These are phyloP conservation scores for Drosophila barbarae DNA, from an alignment of 2,888 invertebrate species.

Conservation along the genomic window DNA sequence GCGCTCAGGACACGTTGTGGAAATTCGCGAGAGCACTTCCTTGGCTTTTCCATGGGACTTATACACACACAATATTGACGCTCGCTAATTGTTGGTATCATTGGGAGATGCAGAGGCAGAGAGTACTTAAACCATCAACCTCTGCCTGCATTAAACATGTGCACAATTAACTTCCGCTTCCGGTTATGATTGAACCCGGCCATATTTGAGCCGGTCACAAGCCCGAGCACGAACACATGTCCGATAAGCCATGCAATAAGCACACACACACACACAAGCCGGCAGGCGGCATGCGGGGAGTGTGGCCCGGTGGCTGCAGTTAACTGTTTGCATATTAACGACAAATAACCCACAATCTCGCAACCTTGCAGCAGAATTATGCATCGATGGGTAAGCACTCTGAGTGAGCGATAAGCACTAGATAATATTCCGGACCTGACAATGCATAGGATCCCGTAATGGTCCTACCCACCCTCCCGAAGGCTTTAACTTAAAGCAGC, in stretches of 20 bases:
- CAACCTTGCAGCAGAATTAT: constrained; percentile 39
- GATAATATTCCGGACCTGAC: constrained; percentile 53
- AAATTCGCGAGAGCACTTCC: not conserved
- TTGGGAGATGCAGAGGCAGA: constrained; percentile 22
- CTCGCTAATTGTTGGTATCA: constrained; percentile 45
- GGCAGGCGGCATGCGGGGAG: constrained; percentile 4
- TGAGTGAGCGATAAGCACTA: constrained; percentile 60
- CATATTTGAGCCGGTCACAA: constrained; percentile 22
- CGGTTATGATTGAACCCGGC: constrained; percentile 62
- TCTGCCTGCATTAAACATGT: constrained; percentile 48
- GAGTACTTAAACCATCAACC: constrained; percentile 41
- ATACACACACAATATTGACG: constrained; percentile 31
- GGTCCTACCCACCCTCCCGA: not conserved
- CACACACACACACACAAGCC: constrained; percentile 15
- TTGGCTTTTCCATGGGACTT: constrained; percentile 11
- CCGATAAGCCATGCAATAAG: constrained; percentile 28
- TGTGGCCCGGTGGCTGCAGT: constrained; percentile 46
- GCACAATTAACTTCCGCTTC: constrained; percentile 74
- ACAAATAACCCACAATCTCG: constrained; percentile 58
- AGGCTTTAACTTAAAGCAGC: constrained; percentile 25
- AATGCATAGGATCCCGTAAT: constrained; percentile 13
- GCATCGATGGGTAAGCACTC: constrained; percentile 35
- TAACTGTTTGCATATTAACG: constrained; percentile 70
- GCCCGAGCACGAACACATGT: constrained; percentile 30
- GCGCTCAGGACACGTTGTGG: constrained; percentile 5